Evolutionary conservation across 2,888 invertebrate genomes (phyloP).

Genomic region (Halictus quadricinctus): DNA sequence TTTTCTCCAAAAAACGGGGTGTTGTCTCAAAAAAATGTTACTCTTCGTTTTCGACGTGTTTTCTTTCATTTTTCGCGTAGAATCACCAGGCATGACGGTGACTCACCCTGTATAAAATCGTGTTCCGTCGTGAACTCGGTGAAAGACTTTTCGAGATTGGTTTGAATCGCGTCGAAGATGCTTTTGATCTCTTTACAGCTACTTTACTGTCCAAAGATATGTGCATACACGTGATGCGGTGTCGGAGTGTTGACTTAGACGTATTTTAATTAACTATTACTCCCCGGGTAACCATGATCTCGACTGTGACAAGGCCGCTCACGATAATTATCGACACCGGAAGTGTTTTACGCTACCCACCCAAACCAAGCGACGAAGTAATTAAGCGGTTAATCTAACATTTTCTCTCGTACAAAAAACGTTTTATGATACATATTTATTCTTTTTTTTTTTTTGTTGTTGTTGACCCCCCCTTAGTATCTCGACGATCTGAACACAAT

Average conservation of each 20-base stretch:
- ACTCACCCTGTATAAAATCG: not conserved
- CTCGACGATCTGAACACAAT: constrained; percentile 64
- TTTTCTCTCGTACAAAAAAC: constrained; percentile 28
- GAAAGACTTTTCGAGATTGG: not conserved
- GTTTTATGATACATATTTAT: constrained; percentile 15
- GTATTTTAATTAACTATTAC: constrained; percentile 40
- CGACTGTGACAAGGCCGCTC: constrained; percentile 53
- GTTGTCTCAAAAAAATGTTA: not conserved
- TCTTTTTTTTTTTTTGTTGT: not conserved
- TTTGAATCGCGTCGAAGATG: not conserved
- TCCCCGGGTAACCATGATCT: constrained; percentile 24
- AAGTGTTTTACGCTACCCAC: not conserved
- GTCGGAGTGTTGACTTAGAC: constrained; percentile 38
- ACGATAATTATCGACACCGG: constrained; percentile 24
- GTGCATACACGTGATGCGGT: constrained; percentile 48
- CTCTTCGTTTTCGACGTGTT: not conserved
- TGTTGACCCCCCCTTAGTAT: constrained; percentile 14
- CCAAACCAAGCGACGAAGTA: constrained; percentile 27
- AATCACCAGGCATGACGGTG: not conserved
- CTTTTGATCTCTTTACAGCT: constrained; percentile 22
- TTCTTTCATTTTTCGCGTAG: not conserved
- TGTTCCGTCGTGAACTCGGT: not conserved
- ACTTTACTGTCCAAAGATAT: constrained; percentile 49
- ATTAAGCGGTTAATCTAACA: constrained; percentile 35
- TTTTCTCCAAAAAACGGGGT: not conserved